Percentiles rank a stretch among this genome's conserved stretches.
Conservation (phyloP, 1,140 invertebrate genomes). For the Epicauta chinensis region DNA sequence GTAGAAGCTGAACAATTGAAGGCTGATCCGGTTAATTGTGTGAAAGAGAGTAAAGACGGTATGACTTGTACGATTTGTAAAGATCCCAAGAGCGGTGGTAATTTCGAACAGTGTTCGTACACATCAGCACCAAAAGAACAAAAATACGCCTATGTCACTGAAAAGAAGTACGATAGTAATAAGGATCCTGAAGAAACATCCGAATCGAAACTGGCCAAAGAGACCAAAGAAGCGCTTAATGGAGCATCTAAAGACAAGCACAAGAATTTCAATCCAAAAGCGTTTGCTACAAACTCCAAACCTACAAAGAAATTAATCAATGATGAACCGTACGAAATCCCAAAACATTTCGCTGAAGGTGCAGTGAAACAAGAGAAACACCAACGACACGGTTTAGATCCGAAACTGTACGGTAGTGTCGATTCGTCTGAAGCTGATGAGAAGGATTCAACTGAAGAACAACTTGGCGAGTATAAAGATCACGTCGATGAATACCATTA, state of each 20-base stretch:
- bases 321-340: constrained; percentile 16
- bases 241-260: constrained; percentile 3
- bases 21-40: constrained; percentile 54
- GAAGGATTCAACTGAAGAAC: constrained; percentile 14
- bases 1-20: constrained; percentile 50
- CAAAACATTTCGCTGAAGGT: constrained; percentile 14
- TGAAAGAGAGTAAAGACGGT: constrained; percentile 54
- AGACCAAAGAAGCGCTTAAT: constrained; percentile 5
- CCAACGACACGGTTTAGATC: neutral
- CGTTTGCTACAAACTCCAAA: no score
- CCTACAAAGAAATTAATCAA: constrained; percentile 13
- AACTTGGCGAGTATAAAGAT: constrained; percentile 4
- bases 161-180: constrained; percentile 51
- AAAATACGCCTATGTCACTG: constrained; percentile 59
- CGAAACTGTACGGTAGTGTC: constrained; percentile 4
- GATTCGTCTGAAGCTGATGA: constrained; percentile 15
- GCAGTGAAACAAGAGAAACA: constrained; percentile 4
- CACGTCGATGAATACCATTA: constrained; percentile 41
- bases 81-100: constrained; percentile 59
- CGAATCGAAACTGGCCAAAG: constrained; percentile 11
- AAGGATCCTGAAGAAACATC: constrained; percentile 23
- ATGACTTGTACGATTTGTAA: constrained; percentile 62
- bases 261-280: neutral
- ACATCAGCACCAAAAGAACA: constrained; percentile 61
- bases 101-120: constrained; percentile 66